Evolutionary conservation across 2,888 invertebrate genomes (phyloP).

Genomic region (Andricus curvator): DNA sequence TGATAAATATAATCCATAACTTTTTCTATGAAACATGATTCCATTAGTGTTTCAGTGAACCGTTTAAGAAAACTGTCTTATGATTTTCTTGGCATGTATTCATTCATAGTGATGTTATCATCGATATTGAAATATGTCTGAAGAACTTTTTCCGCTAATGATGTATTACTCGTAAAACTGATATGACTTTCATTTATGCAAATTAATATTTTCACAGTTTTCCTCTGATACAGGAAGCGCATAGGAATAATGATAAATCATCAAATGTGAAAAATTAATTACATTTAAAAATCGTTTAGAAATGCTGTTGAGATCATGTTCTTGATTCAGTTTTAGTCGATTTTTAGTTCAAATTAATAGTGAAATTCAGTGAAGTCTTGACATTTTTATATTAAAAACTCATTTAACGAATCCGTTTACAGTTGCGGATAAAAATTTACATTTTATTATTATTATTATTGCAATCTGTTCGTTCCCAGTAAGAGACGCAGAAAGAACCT

Average conservation of each 20-base stretch:
- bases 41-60: conserved; percentile 9
- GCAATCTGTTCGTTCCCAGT: background rate
- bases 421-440: background rate
- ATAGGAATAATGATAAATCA: conserved; percentile 16
- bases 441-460: conserved; percentile 1
- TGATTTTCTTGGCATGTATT: conserved; percentile 27
- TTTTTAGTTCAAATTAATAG: background rate
- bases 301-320: background rate
- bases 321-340: background rate
- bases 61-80: conserved; percentile 20
- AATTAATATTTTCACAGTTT: conserved; percentile 33
- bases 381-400: background rate
- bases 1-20: conserved; percentile 21
- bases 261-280: background rate
- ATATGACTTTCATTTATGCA: conserved; percentile 36
- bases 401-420: background rate
- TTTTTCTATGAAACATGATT: background rate
- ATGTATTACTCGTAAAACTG: conserved; percentile 34
- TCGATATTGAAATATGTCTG: conserved; percentile 30
- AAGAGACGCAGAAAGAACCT: background rate
- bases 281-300: background rate
- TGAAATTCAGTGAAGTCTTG: background rate
- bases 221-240: background rate
- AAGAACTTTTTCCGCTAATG: conserved; percentile 8
- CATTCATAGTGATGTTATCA: conserved; percentile 15